phyloP scores from a whole-genome alignment of 2,888 invertebrate species.

The Caenorhabditis sinica region DNA sequence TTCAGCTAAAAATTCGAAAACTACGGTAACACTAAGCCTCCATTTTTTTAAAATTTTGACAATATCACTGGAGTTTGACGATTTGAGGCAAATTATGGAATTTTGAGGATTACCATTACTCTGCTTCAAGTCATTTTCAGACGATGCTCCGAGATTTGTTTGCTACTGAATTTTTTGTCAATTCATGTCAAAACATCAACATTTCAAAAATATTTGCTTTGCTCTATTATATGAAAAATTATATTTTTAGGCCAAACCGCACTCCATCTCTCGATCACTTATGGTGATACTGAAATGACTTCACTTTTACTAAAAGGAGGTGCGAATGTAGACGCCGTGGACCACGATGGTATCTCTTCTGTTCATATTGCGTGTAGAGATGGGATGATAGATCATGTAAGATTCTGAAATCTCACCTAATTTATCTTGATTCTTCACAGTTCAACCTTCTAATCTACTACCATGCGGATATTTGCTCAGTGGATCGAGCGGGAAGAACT shows the following conservation, averaged over 20 bases:
- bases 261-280: slow-evolving; percentile 71
- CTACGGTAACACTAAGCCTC: too few relatives aligned
- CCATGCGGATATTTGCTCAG: slow-evolving; percentile 84
- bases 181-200: too few relatives aligned
- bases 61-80: too few relatives aligned
- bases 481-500: slow-evolving; percentile 84
- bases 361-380: slow-evolving; percentile 72
- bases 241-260: slow-evolving; percentile 69
- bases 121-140: too few relatives aligned
- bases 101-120: too few relatives aligned
- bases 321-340: slow-evolving; percentile 70
- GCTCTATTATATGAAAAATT: background rate
- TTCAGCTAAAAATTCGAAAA: too few relatives aligned
- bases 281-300: slow-evolving; percentile 68
- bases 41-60: too few relatives aligned
- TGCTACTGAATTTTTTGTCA: too few relatives aligned
- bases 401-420: background rate
- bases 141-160: too few relatives aligned
- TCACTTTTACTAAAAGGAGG: slow-evolving; percentile 62
- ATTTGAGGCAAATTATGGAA: too few relatives aligned
- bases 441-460: slow-evolving; percentile 84
- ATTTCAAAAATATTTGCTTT: too few relatives aligned
- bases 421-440: slow-evolving; percentile 82
- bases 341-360: slow-evolving; percentile 69
- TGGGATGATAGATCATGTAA: slow-evolving; percentile 75